Conservation (phyloP, 2,888 invertebrate genomes). For the Amphipyra berbera region DNA sequence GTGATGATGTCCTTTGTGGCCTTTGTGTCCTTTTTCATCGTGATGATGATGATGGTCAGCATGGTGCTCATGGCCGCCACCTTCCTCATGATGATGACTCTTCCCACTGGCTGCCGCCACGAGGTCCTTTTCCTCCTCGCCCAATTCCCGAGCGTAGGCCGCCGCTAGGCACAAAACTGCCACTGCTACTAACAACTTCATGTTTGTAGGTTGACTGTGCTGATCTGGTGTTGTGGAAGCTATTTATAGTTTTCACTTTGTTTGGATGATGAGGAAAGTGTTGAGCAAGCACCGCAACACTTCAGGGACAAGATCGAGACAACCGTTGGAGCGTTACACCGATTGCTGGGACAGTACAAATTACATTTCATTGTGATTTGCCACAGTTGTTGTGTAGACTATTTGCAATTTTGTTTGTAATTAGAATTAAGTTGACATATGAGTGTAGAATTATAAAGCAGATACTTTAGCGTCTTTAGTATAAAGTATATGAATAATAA, state of each 20-base stretch:
- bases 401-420: conserved; percentile 46
- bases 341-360: conserved; percentile 67
- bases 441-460: neutral
- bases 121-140: conserved; percentile 81
- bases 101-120: conserved; percentile 83
- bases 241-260: conserved; percentile 88
- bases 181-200: conserved; percentile 81
- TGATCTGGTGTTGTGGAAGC: conserved; percentile 62
- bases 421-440: conserved; percentile 38
- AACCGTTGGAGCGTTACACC: conserved; percentile 78
- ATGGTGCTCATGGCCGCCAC: conserved; percentile 85
- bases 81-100: conserved; percentile 78
- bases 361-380: conserved; percentile 68
- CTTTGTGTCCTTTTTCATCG: conserved; percentile 82
- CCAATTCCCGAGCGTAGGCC: conserved; percentile 77
- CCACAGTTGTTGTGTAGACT: conserved; percentile 51
- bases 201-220: conserved; percentile 76
- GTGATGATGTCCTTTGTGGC: conserved; percentile 86
- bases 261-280: conserved; percentile 80
- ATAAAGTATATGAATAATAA: neutral
- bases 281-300: conserved; percentile 78
- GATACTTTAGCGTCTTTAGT: conserved; percentile 8
- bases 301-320: conserved; percentile 78
- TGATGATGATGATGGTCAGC: conserved; percentile 84
- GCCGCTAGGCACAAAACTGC: conserved; percentile 82